Percentiles rank a stretch among this genome's conserved stretches.
Evolutionary conservation across 2,888 invertebrate genomes (phyloP).

Genomic region (Onthophagus sagittarius): DNA sequence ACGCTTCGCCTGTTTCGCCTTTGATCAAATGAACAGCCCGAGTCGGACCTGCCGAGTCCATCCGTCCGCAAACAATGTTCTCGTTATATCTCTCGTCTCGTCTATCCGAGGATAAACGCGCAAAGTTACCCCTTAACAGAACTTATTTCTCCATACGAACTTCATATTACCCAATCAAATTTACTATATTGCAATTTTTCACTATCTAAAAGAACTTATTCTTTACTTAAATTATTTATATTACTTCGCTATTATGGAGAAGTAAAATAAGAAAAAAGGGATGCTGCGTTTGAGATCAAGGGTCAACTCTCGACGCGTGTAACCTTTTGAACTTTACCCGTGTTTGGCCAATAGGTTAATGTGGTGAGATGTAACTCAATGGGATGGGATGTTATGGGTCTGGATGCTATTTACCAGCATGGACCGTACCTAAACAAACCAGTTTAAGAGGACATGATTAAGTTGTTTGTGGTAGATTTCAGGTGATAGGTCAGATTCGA

Average conservation of each 20-base stretch:
- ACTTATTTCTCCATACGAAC: background rate
- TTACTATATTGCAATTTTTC: background rate
- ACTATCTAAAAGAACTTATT: no score
- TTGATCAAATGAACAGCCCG: conserved; percentile 33
- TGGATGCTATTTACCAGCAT: conserved; percentile 18
- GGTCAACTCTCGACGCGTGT: conserved; percentile 21
- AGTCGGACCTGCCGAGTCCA: conserved; percentile 30
- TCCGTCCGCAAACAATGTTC: conserved; percentile 34
- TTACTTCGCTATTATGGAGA: background rate
- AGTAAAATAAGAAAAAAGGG: conserved; percentile 13
- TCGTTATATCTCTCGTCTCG: conserved; percentile 19
- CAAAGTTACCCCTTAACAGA: background rate
- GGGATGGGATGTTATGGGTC: background rate
- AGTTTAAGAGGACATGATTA: background rate
- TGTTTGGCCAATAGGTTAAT: conserved; percentile 1
- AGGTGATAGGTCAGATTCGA: background rate
- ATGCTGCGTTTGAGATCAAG: conserved; percentile 21
- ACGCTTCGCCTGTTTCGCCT: conserved; percentile 29
- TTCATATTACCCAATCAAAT: background rate
- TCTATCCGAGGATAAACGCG: conserved; percentile 2
- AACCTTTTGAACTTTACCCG: background rate
- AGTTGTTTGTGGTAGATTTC: background rate
- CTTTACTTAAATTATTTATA: no score
- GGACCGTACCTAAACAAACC: conserved; percentile 13
- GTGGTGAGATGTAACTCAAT: conserved; percentile 7